Base-by-base conservation (phyloP, 2,888 invertebrate genomes). In the Athetis lepigone region DNA sequence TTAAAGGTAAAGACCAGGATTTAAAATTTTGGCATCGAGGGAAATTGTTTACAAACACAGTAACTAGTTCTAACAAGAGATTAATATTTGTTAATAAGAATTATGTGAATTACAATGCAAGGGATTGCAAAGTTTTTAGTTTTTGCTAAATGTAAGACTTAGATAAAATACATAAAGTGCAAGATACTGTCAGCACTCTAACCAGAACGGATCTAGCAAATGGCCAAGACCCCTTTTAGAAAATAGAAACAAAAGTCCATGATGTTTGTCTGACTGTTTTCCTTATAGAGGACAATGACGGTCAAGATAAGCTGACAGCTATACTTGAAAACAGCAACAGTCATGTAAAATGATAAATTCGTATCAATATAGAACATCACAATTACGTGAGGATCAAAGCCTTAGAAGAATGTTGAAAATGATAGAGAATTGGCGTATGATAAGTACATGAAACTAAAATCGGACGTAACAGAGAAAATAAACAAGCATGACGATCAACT, bases 261-360 rank as follows among this genome's bases (percentile, higher is more conserved):
- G 2, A 11, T 11, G 16, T 16, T 19, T 47, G 5, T 42, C 8
- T 33, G 3, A 11, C 2, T 8, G 9, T 72, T 71, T 40, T 64
- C 55, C 43, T 65, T 50, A 9, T 72, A 40, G 33, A 55, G 37
- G 37, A 16, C 25, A 33, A n/a, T 46, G 46, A 47, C 16, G 25
- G 18, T 11, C 6, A 18, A 51, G 50, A 51, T 66, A 65, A 50
- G 27, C 6, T 16, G 23, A 49, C 19, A n/a, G 29, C 6, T 63
- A 9, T 45, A 13, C 36, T 54, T 54, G 13, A 33, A 61, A 59
- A 62, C 13, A 36, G 39, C 11, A 39, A 27, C 9, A 11, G n/a
- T 52, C 25, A 39, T 21, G 23, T 39, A 9, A 21, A 42, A 21
- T 27, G 37, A 55, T 49, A 70, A 46, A 43, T 45, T 1, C 7